Percentiles rank a stretch among this genome's conserved stretches.
Evolutionary conservation across 2,113 vertebrate species (phyloP).

Genomic region (Microtus pennsylvanicus): DNA sequence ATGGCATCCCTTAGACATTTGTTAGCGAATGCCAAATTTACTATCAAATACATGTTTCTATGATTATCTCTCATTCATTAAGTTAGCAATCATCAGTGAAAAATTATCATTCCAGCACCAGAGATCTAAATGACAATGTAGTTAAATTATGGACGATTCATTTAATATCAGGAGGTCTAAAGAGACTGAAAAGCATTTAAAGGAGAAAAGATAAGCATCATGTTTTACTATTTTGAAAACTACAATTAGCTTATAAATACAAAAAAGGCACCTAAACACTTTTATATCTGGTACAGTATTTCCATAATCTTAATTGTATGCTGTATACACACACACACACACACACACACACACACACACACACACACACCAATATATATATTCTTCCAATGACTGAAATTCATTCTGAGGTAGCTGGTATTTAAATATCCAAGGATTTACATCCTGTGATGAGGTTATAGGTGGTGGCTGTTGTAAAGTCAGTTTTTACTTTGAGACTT

Average conservation of each 20-base stretch:
- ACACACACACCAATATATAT: too few relatives aligned
- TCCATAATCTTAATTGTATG: neutral
- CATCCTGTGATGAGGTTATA: neutral
- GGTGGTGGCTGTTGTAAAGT: neutral
- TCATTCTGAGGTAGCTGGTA: neutral
- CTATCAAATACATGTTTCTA: conserved; percentile 63
- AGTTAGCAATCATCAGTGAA: conserved; percentile 42
- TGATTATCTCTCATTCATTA: conserved; percentile 43
- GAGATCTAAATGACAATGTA: neutral
- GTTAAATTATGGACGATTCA: neutral
- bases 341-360: too few relatives aligned
- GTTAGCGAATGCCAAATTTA: conserved; percentile 53
- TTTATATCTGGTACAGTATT: neutral
- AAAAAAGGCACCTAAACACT: neutral
- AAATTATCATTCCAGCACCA: neutral
- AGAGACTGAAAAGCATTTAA: conserved; percentile 19
- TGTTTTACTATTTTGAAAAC: neutral
- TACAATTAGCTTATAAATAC: conserved; percentile 23
- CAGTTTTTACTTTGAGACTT: conserved; percentile 15
- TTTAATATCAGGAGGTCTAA: neutral
- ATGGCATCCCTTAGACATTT: conserved; percentile 69
- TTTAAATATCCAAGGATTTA: neutral
- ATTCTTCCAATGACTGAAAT: conserved; percentile 24
- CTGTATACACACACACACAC: too few relatives aligned
- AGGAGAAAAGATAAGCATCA: neutral